A percentile compares a stretch with the other conserved stretches of the same genome.
These are phyloP conservation scores for Eubasilissa regina DNA, from an alignment of 1,140 invertebrate species.

Conservation along the genomic window DNA sequence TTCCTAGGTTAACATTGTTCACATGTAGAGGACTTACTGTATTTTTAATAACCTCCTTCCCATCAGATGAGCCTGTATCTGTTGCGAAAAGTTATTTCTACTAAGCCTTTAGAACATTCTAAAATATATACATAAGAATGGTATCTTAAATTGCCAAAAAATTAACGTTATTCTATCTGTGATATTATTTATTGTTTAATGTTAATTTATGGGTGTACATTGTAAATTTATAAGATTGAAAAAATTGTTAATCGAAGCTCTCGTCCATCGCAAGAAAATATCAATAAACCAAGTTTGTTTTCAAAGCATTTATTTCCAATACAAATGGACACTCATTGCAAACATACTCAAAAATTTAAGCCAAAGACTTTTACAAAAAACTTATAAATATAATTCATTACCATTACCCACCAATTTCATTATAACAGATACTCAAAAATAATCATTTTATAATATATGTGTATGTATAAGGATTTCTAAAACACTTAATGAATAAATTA, in stretches of 20 bases:
- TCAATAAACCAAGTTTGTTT: slow-evolving; percentile 35
- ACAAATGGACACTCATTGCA: slow-evolving; percentile 57
- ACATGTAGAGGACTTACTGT: no score
- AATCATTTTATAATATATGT: not conserved
- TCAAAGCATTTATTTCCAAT: slow-evolving; percentile 56
- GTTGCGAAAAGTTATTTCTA: no score
- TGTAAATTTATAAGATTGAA: no score
- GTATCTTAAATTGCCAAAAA: no score
- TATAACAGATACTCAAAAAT: slow-evolving; percentile 22
- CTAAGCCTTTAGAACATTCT: no score
- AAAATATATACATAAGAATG: no score
- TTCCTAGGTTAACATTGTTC: no score
- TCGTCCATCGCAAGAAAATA: not conserved
- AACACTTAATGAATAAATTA: no score
- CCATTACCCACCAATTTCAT: slow-evolving; percentile 32
- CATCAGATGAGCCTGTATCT: no score
- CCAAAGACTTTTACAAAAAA: slow-evolving; percentile 48
- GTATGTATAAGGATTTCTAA: no score
- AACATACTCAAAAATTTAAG: slow-evolving; percentile 50
- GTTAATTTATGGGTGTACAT: not conserved
- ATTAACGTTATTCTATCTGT: slow-evolving; percentile 6
- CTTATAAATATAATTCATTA: slow-evolving; percentile 43
- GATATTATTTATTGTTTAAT: slow-evolving; percentile 15
- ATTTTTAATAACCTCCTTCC: no score
- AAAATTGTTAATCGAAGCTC: no score